A percentile compares a stretch with the other conserved stretches of the same genome.
phyloP scores from a whole-genome alignment of 2,888 invertebrate genomes.

The Cephonodes hylas region DNA sequence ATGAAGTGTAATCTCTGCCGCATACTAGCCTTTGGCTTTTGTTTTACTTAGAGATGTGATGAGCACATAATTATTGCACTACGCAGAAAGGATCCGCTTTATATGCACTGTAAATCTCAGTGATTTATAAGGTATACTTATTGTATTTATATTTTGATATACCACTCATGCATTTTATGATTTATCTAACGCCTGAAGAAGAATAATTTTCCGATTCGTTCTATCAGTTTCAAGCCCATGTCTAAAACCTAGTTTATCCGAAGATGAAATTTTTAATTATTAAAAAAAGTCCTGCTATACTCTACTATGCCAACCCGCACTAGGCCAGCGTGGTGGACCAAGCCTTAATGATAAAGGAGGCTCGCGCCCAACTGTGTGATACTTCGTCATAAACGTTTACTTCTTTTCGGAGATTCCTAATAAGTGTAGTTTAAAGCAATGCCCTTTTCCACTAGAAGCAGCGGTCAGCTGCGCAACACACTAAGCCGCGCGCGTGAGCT shows the following conservation, averaged over 20 bases:
- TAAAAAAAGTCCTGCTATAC: too few relatives aligned
- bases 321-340: too few relatives aligned
- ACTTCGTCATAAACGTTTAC: too few relatives aligned
- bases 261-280: too few relatives aligned
- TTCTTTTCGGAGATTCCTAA: too few relatives aligned
- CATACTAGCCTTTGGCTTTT: conserved; percentile 12
- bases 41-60: conserved; percentile 11
- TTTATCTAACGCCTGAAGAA: not conserved
- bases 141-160: not conserved
- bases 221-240: too few relatives aligned
- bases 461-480: conserved; percentile 89
- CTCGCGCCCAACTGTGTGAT: too few relatives aligned
- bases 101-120: not conserved
- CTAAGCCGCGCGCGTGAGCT: conserved; percentile 90
- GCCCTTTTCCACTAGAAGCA: conserved; percentile 77
- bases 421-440: too few relatives aligned
- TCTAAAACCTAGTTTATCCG: too few relatives aligned
- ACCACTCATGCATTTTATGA: not conserved
- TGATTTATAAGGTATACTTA: not conserved
- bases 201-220: too few relatives aligned
- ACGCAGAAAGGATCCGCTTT: not conserved
- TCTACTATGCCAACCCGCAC: too few relatives aligned
- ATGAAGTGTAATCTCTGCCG: conserved; percentile 4
- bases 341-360: too few relatives aligned
- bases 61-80: conserved; percentile 2